phyloP scores from a whole-genome alignment of 1,140 invertebrate genomes.

The Magallana ariakensis region DNA sequence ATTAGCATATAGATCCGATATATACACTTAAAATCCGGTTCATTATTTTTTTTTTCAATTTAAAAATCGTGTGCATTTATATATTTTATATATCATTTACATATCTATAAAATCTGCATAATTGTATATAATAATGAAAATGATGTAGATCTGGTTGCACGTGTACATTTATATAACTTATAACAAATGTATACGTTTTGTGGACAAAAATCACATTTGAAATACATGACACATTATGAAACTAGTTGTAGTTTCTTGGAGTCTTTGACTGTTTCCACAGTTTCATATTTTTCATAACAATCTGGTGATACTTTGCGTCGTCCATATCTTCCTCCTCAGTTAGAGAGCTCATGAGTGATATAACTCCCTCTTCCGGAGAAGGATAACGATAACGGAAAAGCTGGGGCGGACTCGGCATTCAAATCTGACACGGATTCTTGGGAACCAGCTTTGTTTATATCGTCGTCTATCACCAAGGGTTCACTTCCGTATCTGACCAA shows the following conservation, averaged over 20 bases:
- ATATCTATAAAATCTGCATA: too few species aligned
- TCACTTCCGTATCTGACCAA: slow-evolving; percentile 45
- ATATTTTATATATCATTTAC: too few species aligned
- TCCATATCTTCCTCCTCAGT: slow-evolving; percentile 34
- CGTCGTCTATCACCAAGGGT: slow-evolving; percentile 15
- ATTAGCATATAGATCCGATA: not conserved
- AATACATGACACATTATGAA: too few species aligned
- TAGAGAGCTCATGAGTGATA: slow-evolving; percentile 20
- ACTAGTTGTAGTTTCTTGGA: too few species aligned
- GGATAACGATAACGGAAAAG: slow-evolving; percentile 5
- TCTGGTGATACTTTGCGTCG: slow-evolving; percentile 39
- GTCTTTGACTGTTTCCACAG: slow-evolving; percentile 41
- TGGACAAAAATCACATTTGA: not conserved
- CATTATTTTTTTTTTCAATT: not conserved
- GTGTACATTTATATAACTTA: too few species aligned
- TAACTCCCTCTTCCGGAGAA: not conserved
- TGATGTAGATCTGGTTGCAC: too few species aligned
- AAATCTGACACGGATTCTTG: not conserved
- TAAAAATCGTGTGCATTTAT: not conserved
- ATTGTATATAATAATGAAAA: too few species aligned
- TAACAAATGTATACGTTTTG: not conserved
- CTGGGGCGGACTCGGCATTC: not conserved
- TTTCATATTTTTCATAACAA: slow-evolving; percentile 48
- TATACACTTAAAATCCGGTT: slow-evolving; percentile 21
- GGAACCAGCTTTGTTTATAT: slow-evolving; percentile 23